These are phyloP conservation scores for Ciona savignyi DNA, from an alignment of 23 tunicate genomes.

Conservation along the genomic window DNA sequence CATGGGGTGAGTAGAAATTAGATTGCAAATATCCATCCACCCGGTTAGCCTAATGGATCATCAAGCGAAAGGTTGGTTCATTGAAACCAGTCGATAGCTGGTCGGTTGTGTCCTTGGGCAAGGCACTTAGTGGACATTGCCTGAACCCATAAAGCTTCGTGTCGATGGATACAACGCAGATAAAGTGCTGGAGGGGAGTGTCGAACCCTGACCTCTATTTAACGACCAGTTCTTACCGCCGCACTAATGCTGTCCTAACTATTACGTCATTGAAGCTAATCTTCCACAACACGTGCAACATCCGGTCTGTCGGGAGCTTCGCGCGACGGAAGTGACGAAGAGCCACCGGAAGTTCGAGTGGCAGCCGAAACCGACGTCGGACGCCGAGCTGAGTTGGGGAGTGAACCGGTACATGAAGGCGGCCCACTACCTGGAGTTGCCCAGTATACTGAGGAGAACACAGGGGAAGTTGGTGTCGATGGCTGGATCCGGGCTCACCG, in stretches of 20 bases:
- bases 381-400: constrained; percentile 15
- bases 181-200: no score
- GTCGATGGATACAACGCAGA: no score
- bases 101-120: no score
- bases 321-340: constrained; percentile 6
- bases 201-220: no score
- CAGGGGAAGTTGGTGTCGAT: background rate
- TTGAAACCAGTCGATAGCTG: no score
- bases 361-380: constrained; percentile 10
- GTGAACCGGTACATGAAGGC: constrained; percentile 25
- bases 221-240: no score
- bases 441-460: constrained; percentile 11
- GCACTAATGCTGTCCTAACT: no score
- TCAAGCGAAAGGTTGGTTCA: no score
- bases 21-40: background rate
- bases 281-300: constrained; percentile 12
- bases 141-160: no score
- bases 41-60: no score
- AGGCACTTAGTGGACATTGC: no score
- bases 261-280: no score
- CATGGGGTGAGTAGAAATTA: background rate
- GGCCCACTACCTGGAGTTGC: background rate
- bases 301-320: background rate
- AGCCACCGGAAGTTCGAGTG: constrained; percentile 4
- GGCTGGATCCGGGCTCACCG: background rate